Evolutionary conservation across 2,888 invertebrate species (phyloP).

Genomic region (Troglohyphantes excavatus): DNA sequence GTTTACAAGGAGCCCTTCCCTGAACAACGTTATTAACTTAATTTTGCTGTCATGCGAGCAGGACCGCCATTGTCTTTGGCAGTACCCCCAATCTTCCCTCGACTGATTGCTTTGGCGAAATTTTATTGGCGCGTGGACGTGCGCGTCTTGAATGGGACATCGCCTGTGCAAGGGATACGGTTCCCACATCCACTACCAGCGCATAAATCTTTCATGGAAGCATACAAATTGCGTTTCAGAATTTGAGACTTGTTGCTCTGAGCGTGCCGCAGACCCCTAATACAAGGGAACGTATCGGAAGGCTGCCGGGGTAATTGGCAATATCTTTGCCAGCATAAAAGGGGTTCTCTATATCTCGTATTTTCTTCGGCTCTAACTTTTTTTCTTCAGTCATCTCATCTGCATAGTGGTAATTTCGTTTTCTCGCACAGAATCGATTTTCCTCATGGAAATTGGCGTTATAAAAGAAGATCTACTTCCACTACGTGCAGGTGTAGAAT

Average conservation of each 20-base stretch:
- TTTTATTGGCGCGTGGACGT: slow-evolving; percentile 76
- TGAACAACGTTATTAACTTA: slow-evolving; percentile 78
- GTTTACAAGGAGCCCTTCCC: slow-evolving; percentile 60
- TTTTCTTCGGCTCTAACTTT: slow-evolving; percentile 25
- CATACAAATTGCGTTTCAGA: slow-evolving; percentile 79
- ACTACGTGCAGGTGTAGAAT: slow-evolving; percentile 58
- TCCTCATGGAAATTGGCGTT: slow-evolving; percentile 57
- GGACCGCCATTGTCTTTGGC: slow-evolving; percentile 60
- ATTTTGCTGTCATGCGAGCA: slow-evolving; percentile 74
- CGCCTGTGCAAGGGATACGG: slow-evolving; percentile 28
- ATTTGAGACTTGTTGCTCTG: slow-evolving; percentile 77
- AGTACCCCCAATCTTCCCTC: not conserved
- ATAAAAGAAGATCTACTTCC: slow-evolving; percentile 62
- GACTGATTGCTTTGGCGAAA: slow-evolving; percentile 56
- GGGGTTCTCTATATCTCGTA: slow-evolving; percentile 49
- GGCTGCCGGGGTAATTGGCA: slow-evolving; percentile 72
- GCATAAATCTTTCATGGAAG: slow-evolving; percentile 78
- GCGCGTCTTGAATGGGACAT: slow-evolving; percentile 46
- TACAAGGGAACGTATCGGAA: slow-evolving; percentile 42
- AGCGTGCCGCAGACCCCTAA: slow-evolving; percentile 57
- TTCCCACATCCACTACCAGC: slow-evolving; percentile 26
- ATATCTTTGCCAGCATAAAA: slow-evolving; percentile 78
- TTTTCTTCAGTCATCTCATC: slow-evolving; percentile 59
- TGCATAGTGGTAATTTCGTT: slow-evolving; percentile 79
- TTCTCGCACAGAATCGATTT: slow-evolving; percentile 64